Evolutionary conservation across 2,888 invertebrate species (phyloP).

Genomic region (Mamestra brassicae): DNA sequence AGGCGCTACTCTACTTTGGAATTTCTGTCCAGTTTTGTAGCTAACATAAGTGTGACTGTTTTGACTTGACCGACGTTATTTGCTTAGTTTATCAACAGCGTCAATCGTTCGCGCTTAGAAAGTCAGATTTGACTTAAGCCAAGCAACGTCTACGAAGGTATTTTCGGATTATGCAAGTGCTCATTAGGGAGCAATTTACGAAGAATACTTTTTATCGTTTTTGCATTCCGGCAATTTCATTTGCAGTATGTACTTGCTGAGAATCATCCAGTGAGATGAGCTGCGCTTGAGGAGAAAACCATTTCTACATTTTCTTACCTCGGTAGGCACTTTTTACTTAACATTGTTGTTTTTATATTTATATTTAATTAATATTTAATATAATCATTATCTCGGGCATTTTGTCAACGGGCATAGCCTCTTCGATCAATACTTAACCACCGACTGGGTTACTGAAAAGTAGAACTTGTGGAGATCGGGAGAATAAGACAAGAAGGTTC

Average conservation of each 20-base stretch:
- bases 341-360: not conserved
- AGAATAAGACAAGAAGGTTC: constrained; percentile 8
- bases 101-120: constrained; percentile 54
- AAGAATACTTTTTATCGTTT: constrained; percentile 40
- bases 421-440: not conserved
- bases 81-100: constrained; percentile 53
- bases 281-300: constrained; percentile 1
- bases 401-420: not conserved
- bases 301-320: not conserved
- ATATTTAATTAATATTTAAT: too few relatives aligned
- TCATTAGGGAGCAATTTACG: constrained; percentile 54
- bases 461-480: constrained; percentile 5
- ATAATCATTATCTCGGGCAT: not conserved
- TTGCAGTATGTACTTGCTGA: constrained; percentile 19
- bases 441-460: not conserved
- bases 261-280: not conserved
- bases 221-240: constrained; percentile 28
- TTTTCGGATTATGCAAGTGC: constrained; percentile 56
- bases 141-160: constrained; percentile 42
- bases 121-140: constrained; percentile 49
- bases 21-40: constrained; percentile 54
- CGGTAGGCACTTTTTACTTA: not conserved
- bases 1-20: constrained; percentile 45
- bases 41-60: constrained; percentile 46
- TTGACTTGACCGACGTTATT: constrained; percentile 53